A percentile compares a stretch with the other conserved stretches of the same genome.
Evolutionary conservation across 2,888 invertebrate genomes (phyloP).

Genomic region (Apamea crenata): DNA sequence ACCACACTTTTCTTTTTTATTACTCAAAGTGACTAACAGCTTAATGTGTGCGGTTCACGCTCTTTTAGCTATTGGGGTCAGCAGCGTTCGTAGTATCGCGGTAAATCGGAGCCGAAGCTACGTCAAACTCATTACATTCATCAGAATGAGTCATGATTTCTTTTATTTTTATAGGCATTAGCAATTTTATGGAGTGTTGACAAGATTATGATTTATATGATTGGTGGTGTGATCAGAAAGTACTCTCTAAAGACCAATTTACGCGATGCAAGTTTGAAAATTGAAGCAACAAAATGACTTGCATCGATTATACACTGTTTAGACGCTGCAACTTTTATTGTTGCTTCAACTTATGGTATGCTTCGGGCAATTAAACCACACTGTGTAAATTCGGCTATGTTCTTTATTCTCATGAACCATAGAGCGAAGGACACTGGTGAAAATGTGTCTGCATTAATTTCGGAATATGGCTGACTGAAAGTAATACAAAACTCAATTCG

Average conservation of each 20-base stretch:
- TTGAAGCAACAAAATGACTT: background rate
- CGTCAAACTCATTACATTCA: slow-evolving; percentile 8
- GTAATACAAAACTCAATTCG: no score
- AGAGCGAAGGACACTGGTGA: no score
- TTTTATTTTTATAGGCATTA: slow-evolving; percentile 12
- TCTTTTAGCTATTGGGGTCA: slow-evolving; percentile 50
- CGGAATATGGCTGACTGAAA: no score
- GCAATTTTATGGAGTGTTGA: slow-evolving; percentile 12
- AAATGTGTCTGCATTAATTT: no score
- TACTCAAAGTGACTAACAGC: slow-evolving; percentile 26
- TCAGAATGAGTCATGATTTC: slow-evolving; percentile 8
- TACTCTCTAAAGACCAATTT: background rate
- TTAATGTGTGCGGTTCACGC: slow-evolving; percentile 46
- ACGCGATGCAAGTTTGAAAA: background rate
- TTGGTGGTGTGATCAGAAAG: background rate
- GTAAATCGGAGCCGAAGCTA: slow-evolving; percentile 16
- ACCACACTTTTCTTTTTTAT: slow-evolving; percentile 40
- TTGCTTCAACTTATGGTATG: background rate
- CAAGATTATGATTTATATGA: slow-evolving; percentile 4
- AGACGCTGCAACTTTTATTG: background rate
- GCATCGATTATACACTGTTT: background rate
- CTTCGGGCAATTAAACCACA: background rate
- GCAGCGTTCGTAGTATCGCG: slow-evolving; percentile 23
- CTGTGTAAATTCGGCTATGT: background rate
- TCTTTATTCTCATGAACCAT: no score